A percentile compares a stretch with the other conserved stretches of the same genome.
phyloP scores from a whole-genome alignment of 1,140 invertebrate genomes.

The Thrips palmi region DNA sequence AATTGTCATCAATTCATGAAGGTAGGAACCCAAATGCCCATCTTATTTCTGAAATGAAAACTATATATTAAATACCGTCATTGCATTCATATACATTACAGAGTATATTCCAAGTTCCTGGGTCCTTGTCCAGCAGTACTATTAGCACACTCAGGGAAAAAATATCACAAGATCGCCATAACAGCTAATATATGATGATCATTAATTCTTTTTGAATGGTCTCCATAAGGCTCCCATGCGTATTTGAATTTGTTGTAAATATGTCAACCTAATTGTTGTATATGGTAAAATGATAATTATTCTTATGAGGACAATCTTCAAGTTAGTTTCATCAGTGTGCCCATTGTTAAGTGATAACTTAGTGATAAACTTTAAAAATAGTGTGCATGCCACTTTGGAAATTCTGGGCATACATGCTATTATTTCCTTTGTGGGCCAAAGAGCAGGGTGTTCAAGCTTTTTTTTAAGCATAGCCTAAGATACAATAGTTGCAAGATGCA shows the following conservation, averaged over 20 bases:
- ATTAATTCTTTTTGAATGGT: background rate
- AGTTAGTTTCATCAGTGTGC: background rate
- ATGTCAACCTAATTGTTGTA: background rate
- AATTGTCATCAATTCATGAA: conserved; percentile 74
- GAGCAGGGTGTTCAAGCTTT: no score
- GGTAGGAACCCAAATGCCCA: conserved; percentile 27
- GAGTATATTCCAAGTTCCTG: conserved; percentile 61
- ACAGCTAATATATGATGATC: no score
- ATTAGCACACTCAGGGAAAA: conserved; percentile 40
- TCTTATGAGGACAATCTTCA: background rate
- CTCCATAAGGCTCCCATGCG: background rate
- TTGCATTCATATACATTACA: conserved; percentile 19
- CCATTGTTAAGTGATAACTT: no score
- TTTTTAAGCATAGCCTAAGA: no score
- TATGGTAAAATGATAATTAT: background rate
- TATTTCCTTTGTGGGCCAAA: no score
- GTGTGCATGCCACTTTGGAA: no score
- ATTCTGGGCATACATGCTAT: no score
- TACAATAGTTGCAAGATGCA: no score
- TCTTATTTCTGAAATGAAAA: background rate
- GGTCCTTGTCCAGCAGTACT: conserved; percentile 42
- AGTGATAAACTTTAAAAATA: no score
- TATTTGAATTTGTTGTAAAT: background rate
- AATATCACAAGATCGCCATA: conserved; percentile 27
- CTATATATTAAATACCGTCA: background rate